These are phyloP conservation scores for Catharus minimus DNA, from an alignment of 2,113 vertebrate species.

Conservation along the genomic window DNA sequence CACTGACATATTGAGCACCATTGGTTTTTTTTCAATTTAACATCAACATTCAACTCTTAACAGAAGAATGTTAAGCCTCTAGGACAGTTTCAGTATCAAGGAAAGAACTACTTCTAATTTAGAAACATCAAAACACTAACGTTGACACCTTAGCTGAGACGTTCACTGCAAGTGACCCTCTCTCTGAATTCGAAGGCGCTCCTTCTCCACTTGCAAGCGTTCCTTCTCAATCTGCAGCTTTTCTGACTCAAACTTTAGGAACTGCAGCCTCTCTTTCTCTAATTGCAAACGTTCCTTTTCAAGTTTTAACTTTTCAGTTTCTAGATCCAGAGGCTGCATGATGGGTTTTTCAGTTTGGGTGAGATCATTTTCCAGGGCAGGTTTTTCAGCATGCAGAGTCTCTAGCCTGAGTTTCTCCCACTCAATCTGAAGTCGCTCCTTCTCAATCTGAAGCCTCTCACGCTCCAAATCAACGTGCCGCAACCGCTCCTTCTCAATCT, in stretches of 20 bases:
- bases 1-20: slow-evolving; percentile 44
- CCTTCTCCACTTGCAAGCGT: slow-evolving; percentile 90
- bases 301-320: slow-evolving; percentile 88
- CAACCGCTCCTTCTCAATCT: slow-evolving; percentile 87
- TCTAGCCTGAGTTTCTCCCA: slow-evolving; percentile 84
- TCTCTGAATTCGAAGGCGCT: slow-evolving; percentile 89
- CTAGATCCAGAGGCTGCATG: slow-evolving; percentile 82
- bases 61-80: not conserved
- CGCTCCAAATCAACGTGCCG: slow-evolving; percentile 84
- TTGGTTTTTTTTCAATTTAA: slow-evolving; percentile 25
- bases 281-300: slow-evolving; percentile 90
- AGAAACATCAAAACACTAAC: slow-evolving; percentile 30
- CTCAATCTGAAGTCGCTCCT: slow-evolving; percentile 87
- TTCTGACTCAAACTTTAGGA: slow-evolving; percentile 89
- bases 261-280: slow-evolving; percentile 91
- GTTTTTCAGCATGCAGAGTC: slow-evolving; percentile 78
- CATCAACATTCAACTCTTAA: slow-evolving; percentile 48
- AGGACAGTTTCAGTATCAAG: slow-evolving; percentile 26
- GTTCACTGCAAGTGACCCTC: slow-evolving; percentile 82
- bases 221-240: slow-evolving; percentile 93
- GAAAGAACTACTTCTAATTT: slow-evolving; percentile 46
- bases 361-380: slow-evolving; percentile 72
- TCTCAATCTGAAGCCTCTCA: slow-evolving; percentile 87
- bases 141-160: not conserved
- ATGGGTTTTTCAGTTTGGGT: slow-evolving; percentile 72